These are phyloP conservation scores for Epiblema foenella DNA, from an alignment of 2,888 invertebrate species.

Conservation along the genomic window DNA sequence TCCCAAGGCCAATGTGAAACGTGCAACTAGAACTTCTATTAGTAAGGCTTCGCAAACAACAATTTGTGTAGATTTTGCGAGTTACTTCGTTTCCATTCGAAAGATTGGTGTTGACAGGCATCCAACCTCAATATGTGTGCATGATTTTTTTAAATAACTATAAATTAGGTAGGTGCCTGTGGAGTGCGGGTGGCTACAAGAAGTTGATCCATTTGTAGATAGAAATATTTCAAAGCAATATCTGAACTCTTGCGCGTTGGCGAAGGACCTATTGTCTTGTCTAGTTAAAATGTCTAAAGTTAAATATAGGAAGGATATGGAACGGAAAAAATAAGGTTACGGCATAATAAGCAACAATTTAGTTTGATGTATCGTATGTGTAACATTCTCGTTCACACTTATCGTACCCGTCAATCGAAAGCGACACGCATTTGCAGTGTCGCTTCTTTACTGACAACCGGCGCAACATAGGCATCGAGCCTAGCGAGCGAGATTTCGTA, in stretches of 20 bases:
- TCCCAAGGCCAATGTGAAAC: slow-evolving; percentile 63
- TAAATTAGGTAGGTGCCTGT: not conserved
- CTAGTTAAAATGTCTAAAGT: not conserved
- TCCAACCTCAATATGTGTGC: not conserved
- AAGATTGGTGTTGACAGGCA: not conserved
- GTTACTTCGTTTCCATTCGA: slow-evolving; percentile 32
- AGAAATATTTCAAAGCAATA: not conserved
- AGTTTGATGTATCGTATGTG: not conserved
- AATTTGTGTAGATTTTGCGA: slow-evolving; percentile 40
- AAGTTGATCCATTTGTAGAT: no score
- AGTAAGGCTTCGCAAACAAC: slow-evolving; percentile 62
- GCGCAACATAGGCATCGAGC: not conserved
- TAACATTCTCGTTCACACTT: not conserved
- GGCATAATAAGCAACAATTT: not conserved
- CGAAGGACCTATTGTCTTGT: no score
- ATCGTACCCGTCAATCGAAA: not conserved
- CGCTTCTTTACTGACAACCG: not conserved
- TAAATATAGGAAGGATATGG: not conserved
- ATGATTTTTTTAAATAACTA: not conserved
- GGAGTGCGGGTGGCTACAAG: not conserved
- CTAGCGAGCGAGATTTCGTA: not conserved
- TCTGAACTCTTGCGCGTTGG: not conserved
- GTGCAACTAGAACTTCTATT: slow-evolving; percentile 69
- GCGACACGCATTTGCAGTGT: not conserved
- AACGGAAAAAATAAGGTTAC: not conserved